phyloP scores from a whole-genome alignment of 2,888 invertebrate genomes.

The Erebia palarica region DNA sequence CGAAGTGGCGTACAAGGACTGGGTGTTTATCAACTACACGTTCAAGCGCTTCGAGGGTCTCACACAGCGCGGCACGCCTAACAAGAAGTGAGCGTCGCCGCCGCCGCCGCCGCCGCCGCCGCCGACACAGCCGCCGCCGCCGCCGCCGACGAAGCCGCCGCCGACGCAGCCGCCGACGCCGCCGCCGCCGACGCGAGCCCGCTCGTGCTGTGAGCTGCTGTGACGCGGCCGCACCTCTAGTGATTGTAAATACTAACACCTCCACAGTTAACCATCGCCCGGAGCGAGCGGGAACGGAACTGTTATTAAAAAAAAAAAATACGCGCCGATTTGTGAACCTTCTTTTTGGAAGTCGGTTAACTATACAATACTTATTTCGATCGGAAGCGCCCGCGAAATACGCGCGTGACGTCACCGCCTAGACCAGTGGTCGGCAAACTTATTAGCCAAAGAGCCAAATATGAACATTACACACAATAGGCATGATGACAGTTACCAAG shows the following conservation, averaged over 20 bases:
- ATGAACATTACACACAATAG: too few species aligned
- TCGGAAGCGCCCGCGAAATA: background rate
- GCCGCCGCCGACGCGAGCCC: background rate
- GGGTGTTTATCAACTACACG: conserved; percentile 99
- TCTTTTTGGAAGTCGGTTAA: background rate
- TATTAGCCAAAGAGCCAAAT: too few species aligned
- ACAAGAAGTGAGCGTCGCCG: conserved; percentile 85
- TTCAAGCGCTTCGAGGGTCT: conserved; percentile 99
- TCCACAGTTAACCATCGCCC: background rate
- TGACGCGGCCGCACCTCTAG: background rate
- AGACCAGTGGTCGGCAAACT: too few species aligned
- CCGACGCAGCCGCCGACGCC: conserved; percentile 13
- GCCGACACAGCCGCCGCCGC: background rate
- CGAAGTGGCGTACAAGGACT: conserved; percentile 97
- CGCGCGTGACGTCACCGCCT: background rate
- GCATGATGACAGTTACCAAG: too few species aligned
- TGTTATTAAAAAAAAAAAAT: background rate
- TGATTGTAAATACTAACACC: background rate
- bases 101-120: conserved; percentile 6
- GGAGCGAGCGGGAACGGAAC: conserved; percentile 1
- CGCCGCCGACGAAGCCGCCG: conserved; percentile 38
- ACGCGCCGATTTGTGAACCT: too few species aligned
- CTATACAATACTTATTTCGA: background rate
- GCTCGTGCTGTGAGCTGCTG: conserved; percentile 6
- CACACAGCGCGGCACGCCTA: conserved; percentile 93